phyloP scores from a whole-genome alignment of 2,888 invertebrate species.

The Encarsia formosa region DNA sequence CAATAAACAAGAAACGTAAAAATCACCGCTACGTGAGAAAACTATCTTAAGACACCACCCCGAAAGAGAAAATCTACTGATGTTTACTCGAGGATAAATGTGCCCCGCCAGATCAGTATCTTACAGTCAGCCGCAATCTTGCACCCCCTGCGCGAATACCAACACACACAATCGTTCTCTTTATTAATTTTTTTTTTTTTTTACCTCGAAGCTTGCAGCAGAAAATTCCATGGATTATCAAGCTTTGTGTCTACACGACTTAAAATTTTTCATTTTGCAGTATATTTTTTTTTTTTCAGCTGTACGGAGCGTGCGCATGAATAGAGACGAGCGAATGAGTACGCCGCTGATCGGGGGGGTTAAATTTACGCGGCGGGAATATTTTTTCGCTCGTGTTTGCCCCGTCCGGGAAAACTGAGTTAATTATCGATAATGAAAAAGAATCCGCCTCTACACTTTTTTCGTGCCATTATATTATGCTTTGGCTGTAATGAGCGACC shows the following conservation, averaged over 20 bases:
- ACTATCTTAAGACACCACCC: too few species aligned
- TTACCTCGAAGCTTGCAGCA: slow-evolving; percentile 11
- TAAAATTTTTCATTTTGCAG: background rate
- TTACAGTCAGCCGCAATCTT: too few species aligned
- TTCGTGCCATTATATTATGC: slow-evolving; percentile 10
- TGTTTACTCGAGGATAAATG: too few species aligned
- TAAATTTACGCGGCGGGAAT: too few species aligned
- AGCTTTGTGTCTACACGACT: background rate
- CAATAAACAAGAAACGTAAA: too few species aligned
- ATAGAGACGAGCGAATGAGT: too few species aligned
- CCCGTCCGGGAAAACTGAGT: slow-evolving; percentile 1
- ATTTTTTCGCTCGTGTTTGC: background rate
- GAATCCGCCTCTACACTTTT: slow-evolving; percentile 12
- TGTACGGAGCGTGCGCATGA: background rate
- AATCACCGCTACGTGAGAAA: too few species aligned
- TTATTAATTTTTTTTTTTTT: slow-evolving; percentile 43
- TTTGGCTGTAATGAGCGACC: background rate
- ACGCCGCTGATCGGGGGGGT: too few species aligned
- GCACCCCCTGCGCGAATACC: background rate
- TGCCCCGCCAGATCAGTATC: too few species aligned
- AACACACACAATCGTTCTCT: slow-evolving; percentile 29
- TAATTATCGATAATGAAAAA: slow-evolving; percentile 28
- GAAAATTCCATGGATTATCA: slow-evolving; percentile 25
- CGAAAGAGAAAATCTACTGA: too few species aligned
- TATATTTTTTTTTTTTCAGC: background rate